Evolutionary conservation across 2,888 invertebrate genomes (phyloP).

Genomic region (Penaeus monodon): DNA sequence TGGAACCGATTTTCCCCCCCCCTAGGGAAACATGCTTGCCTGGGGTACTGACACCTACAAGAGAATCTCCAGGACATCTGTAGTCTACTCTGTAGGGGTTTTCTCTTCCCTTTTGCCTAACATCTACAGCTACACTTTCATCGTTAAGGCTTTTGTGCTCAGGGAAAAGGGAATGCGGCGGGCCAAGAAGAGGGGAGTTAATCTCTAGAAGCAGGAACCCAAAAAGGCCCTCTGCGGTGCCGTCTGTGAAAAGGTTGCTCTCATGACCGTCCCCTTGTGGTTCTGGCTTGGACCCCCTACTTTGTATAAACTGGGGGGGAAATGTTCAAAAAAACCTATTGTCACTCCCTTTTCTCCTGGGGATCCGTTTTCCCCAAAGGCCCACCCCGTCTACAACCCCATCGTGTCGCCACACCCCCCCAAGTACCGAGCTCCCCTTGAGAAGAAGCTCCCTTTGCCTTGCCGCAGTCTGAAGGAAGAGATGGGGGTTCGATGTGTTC

Average conservation of each 20-base stretch:
- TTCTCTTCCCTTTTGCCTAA: slow-evolving; percentile 66
- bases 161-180: slow-evolving; percentile 66
- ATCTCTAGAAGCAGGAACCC: slow-evolving; percentile 59
- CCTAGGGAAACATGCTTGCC: slow-evolving; percentile 71
- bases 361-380: slow-evolving; percentile 71
- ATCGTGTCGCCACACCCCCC: slow-evolving; percentile 67
- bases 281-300: slow-evolving; percentile 68
- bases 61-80: slow-evolving; percentile 64
- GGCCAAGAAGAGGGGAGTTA: slow-evolving; percentile 66
- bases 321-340: slow-evolving; percentile 64
- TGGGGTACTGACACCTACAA: slow-evolving; percentile 69
- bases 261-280: slow-evolving; percentile 65
- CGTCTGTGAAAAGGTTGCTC: slow-evolving; percentile 66
- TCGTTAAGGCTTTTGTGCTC: slow-evolving; percentile 67
- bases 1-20: slow-evolving; percentile 70
- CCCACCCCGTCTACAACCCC: slow-evolving; percentile 69
- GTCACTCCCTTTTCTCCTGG: slow-evolving; percentile 65
- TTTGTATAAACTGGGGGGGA: slow-evolving; percentile 67
- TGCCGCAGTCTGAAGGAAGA: not conserved
- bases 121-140: slow-evolving; percentile 69
- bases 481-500: too few species aligned
- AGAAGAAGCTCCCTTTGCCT: slow-evolving; percentile 64
- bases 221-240: slow-evolving; percentile 63
- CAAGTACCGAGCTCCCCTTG: slow-evolving; percentile 65
- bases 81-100: slow-evolving; percentile 57